These are phyloP conservation scores for Petrocephalus zakoni DNA, from an alignment of 2,113 vertebrate genomes.

Conservation along the genomic window DNA sequence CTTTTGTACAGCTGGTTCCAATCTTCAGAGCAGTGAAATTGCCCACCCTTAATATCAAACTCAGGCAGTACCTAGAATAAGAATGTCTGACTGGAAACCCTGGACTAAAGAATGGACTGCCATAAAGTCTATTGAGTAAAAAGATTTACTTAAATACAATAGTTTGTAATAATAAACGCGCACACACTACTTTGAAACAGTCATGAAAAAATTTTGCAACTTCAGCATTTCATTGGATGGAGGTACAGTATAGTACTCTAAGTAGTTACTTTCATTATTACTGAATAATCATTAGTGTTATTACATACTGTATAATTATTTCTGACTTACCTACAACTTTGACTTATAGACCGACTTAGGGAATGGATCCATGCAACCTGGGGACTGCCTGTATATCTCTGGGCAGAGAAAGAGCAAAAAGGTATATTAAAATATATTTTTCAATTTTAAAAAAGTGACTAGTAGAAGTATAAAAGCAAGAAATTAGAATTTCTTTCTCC, in stretches of 20 bases:
- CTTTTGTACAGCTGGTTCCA: not conserved
- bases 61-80: not conserved
- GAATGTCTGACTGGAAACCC: not conserved
- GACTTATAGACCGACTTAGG: too few relatives aligned
- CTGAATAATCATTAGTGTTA: too few relatives aligned
- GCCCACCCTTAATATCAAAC: not conserved
- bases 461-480: not conserved
- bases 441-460: not conserved
- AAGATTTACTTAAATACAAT: not conserved
- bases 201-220: not conserved
- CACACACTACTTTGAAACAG: too few relatives aligned
- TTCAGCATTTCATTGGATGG: not conserved
- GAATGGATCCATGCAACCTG: too few relatives aligned
- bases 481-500: not conserved
- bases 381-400: not conserved
- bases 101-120: not conserved
- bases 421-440: not conserved
- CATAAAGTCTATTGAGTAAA: not conserved
- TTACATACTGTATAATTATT: too few relatives aligned
- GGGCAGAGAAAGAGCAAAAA: not conserved
- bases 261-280: too few relatives aligned
- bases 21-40: not conserved
- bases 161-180: too few relatives aligned
- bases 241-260: too few relatives aligned
- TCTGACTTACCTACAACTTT: too few relatives aligned